Percentiles rank a stretch among this genome's conserved stretches.
phyloP scores from a whole-genome alignment of 2,113 vertebrate genomes.

The Thymallus thymallus region DNA sequence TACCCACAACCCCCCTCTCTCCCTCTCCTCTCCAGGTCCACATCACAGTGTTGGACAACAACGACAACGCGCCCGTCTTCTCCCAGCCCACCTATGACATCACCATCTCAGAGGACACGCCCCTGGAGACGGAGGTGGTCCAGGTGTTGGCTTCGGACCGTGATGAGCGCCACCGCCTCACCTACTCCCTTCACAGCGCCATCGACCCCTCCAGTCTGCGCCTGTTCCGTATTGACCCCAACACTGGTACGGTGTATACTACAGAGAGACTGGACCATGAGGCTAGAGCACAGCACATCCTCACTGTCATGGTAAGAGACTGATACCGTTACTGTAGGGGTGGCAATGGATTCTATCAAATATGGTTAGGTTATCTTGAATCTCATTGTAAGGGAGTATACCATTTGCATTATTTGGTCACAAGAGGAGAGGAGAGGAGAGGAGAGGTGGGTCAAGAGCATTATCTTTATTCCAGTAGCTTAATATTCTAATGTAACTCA shows the following conservation, averaged over 20 bases:
- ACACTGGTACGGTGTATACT: conserved; percentile 82
- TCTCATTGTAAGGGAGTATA: too few species aligned
- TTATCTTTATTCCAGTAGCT: background rate
- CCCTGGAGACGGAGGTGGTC: conserved; percentile 87
- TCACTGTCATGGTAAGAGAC: conserved; percentile 86
- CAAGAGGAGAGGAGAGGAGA: background rate
- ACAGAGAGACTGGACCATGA: conserved; percentile 89
- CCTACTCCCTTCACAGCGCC: conserved; percentile 89
- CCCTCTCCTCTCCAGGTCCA: conserved; percentile 77
- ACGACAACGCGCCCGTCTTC: conserved; percentile 93
- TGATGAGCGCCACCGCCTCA: conserved; percentile 88
- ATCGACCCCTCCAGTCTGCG: conserved; percentile 86
- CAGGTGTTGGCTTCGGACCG: conserved; percentile 91
- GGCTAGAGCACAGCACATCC: conserved; percentile 88
- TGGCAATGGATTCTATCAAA: too few species aligned
- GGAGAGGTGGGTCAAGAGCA: too few species aligned
- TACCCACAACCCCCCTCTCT: background rate
- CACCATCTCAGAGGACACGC: conserved; percentile 88
- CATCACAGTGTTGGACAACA: conserved; percentile 91
- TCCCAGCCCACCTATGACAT: conserved; percentile 88
- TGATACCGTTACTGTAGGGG: too few species aligned
- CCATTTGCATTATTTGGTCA: too few species aligned
- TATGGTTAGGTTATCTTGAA: too few species aligned
- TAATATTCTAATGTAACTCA: background rate
- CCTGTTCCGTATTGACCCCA: conserved; percentile 90